Evolutionary conservation across 2,888 invertebrate species (phyloP).

Genomic region (Folsomia candida): DNA sequence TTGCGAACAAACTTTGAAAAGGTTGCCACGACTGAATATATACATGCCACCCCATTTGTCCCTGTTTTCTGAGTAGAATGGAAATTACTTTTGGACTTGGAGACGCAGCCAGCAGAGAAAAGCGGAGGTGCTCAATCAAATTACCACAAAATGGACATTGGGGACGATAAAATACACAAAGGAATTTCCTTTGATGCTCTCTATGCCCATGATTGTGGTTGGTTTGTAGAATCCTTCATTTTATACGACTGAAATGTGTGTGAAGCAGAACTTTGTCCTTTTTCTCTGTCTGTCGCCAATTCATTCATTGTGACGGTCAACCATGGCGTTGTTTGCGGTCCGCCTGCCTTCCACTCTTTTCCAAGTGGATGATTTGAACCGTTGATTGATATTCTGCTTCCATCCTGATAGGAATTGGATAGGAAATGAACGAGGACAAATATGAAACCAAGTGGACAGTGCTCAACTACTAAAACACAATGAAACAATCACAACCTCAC

Average conservation of each 20-base stretch:
- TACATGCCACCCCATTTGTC: not conserved
- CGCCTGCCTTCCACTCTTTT: not conserved
- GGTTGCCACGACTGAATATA: too few species aligned
- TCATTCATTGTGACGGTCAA: conserved; percentile 10
- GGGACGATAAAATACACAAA: conserved; percentile 13
- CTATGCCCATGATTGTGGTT: not conserved
- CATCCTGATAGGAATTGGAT: not conserved
- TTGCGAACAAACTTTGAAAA: too few species aligned
- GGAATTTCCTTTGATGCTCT: conserved; percentile 9
- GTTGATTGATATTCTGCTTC: conserved; percentile 4
- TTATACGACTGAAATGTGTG: not conserved
- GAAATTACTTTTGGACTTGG: not conserved
- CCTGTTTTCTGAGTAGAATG: not conserved
- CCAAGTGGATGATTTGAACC: not conserved
- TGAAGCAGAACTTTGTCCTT: conserved; percentile 21
- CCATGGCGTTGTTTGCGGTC: conserved; percentile 14
- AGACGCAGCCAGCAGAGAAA: not conserved
- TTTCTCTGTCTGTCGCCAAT: conserved; percentile 6
- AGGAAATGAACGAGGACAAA: not conserved
- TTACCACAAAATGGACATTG: conserved; percentile 22
- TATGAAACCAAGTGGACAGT: not conserved
- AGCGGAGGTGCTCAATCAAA: conserved; percentile 12
- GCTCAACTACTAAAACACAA: not conserved
- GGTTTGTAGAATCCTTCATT: not conserved
- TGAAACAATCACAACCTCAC: not conserved